Conservation (phyloP, 2,888 invertebrate genomes). For the Podotricha telesiphe region DNA sequence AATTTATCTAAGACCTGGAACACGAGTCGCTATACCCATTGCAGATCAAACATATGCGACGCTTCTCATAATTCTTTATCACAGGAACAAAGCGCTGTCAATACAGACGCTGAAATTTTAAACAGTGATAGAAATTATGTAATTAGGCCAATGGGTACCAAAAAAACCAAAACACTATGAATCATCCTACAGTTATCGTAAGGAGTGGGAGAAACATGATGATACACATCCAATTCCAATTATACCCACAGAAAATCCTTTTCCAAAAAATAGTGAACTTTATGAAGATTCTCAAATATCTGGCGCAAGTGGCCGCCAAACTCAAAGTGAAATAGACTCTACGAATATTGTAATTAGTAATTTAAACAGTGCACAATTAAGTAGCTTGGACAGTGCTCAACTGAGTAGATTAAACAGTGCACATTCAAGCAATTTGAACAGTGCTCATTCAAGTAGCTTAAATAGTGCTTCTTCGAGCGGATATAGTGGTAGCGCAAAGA, state of each 20-base stretch:
- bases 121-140: constrained; percentile 48
- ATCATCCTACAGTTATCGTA: constrained; percentile 71
- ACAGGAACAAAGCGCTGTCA: constrained; percentile 58
- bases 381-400: not conserved
- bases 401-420: constrained; percentile 41
- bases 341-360: constrained; percentile 50
- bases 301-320: constrained; percentile 48
- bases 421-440: constrained; percentile 43
- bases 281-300: constrained; percentile 59
- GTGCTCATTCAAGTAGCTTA: constrained; percentile 24
- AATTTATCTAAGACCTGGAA: constrained; percentile 66
- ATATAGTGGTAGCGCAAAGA: constrained; percentile 55
- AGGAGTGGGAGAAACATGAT: constrained; percentile 77
- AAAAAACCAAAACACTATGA: constrained; percentile 70
- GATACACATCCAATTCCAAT: constrained; percentile 56
- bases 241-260: constrained; percentile 57
- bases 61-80: constrained; percentile 47
- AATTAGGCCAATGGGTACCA: constrained; percentile 52
- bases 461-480: constrained; percentile 51
- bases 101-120: constrained; percentile 62
- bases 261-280: constrained; percentile 62
- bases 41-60: constrained; percentile 53
- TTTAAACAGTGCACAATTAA: constrained; percentile 34
- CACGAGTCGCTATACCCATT: constrained; percentile 64
- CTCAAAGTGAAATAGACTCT: constrained; percentile 50